Conservation (phyloP, 2,113 vertebrate genomes). For the Sturnus vulgaris region DNA sequence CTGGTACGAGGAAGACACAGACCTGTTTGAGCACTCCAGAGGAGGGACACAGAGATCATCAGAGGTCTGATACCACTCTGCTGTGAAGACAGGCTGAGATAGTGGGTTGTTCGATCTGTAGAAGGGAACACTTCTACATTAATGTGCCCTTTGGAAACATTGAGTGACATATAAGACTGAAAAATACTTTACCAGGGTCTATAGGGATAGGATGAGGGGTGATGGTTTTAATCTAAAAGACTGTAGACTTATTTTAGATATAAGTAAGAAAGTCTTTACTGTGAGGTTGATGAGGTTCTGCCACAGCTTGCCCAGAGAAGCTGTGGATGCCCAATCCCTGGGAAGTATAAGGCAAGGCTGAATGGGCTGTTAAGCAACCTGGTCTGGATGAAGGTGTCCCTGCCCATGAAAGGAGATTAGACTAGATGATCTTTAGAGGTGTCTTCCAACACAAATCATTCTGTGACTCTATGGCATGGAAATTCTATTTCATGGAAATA, state of each 20-base stretch:
- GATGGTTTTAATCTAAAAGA: background rate
- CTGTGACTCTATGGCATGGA: background rate
- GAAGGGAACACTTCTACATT: background rate
- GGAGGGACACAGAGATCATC: background rate
- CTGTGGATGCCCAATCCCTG: background rate
- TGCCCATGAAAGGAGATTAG: background rate
- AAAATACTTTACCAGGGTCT: background rate
- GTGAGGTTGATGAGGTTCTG: background rate
- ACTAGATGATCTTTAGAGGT: background rate
- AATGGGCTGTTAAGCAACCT: background rate
- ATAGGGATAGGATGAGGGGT: background rate
- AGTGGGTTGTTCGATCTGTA: background rate
- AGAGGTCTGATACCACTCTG: background rate
- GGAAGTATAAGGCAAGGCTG: background rate
- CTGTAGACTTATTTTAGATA: background rate
- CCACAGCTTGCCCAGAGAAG: background rate
- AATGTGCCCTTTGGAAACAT: background rate
- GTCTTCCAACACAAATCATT: background rate
- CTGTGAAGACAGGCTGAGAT: background rate
- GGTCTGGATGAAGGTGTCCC: too few species aligned
- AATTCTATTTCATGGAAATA: too few species aligned
- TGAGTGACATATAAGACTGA: background rate
- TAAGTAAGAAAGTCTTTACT: background rate
- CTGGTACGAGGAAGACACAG: background rate
- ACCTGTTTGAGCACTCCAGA: background rate